phyloP scores from a whole-genome alignment of 1,140 invertebrate species.

The Metaphire vulgaris region DNA sequence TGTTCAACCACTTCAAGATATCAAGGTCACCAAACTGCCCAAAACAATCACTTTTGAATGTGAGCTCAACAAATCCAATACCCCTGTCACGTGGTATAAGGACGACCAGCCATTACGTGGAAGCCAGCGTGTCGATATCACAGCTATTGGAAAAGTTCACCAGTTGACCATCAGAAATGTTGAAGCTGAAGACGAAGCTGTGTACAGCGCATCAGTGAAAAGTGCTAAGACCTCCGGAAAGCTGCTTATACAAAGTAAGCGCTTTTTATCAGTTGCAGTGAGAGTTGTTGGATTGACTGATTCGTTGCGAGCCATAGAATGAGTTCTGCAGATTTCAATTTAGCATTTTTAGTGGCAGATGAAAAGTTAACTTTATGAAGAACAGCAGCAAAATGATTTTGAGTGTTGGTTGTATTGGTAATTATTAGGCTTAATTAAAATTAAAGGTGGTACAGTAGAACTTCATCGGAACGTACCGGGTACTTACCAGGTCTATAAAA shows the following conservation, averaged over 20 bases:
- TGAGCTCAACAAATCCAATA: conserved; percentile 42
- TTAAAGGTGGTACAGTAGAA: too few relatives aligned
- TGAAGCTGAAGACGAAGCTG: conserved; percentile 30
- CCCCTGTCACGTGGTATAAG: conserved; percentile 41
- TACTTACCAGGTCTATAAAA: too few relatives aligned
- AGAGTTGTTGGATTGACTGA: too few relatives aligned
- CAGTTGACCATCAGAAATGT: conserved; percentile 27
- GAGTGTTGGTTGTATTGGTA: too few relatives aligned
- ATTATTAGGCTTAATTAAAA: too few relatives aligned
- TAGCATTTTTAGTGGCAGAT: too few relatives aligned
- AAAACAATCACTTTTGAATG: conserved; percentile 45
- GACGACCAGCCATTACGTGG: conserved; percentile 29
- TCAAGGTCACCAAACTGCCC: conserved; percentile 43
- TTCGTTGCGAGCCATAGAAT: too few relatives aligned
- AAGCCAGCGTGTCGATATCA: conserved; percentile 9
- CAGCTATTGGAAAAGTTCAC: neutral
- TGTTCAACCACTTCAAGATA: conserved; percentile 40
- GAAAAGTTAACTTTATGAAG: too few relatives aligned
- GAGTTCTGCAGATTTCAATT: too few relatives aligned
- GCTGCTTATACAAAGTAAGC: conserved; percentile 66
- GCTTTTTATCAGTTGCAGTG: too few relatives aligned
- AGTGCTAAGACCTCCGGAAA: conserved; percentile 64
- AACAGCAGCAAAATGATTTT: too few relatives aligned
- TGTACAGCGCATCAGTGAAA: conserved; percentile 37
- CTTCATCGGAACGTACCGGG: too few relatives aligned